These are phyloP conservation scores for Chloromyia formosa DNA, from an alignment of 2,888 invertebrate species.

Conservation along the genomic window DNA sequence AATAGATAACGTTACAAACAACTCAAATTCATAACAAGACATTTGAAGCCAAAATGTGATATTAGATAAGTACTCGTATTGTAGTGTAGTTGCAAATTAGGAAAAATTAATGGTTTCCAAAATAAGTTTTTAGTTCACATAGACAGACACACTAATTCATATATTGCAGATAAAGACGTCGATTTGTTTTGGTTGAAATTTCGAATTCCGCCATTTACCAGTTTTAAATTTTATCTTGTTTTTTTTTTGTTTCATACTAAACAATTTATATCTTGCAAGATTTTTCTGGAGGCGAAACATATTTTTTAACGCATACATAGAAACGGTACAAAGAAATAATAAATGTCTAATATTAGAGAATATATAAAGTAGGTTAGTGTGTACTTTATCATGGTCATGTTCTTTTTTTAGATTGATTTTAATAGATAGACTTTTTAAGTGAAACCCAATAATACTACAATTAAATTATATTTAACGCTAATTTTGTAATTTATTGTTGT, in stretches of 20 bases:
- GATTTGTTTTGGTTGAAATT: too few species aligned
- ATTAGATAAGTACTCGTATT: conserved; percentile 36
- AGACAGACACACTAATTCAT: too few species aligned
- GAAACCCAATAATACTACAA: neutral
- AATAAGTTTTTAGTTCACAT: neutral
- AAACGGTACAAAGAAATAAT: conserved; percentile 41
- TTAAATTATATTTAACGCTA: conserved; percentile 13
- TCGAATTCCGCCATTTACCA: too few species aligned
- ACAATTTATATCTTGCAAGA: neutral
- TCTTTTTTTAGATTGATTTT: conserved; percentile 18
- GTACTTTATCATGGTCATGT: conserved; percentile 17
- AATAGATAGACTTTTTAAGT: neutral
- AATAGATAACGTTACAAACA: conserved; percentile 48
- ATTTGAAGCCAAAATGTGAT: conserved; percentile 25
- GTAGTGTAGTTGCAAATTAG: neutral
- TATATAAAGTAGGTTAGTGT: neutral
- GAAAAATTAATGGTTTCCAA: neutral
- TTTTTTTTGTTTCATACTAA: neutral
- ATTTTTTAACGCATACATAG: conserved; percentile 14
- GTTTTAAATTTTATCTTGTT: too few species aligned
- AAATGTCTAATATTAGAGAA: conserved; percentile 1
- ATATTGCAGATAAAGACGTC: too few species aligned
- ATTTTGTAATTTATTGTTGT: conserved; percentile 43
- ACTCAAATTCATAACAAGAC: conserved; percentile 9
- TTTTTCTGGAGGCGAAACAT: neutral